These are phyloP conservation scores for Champsocephalus gunnari DNA, from an alignment of 2,797 vertebrate genomes.

Conservation along the genomic window DNA sequence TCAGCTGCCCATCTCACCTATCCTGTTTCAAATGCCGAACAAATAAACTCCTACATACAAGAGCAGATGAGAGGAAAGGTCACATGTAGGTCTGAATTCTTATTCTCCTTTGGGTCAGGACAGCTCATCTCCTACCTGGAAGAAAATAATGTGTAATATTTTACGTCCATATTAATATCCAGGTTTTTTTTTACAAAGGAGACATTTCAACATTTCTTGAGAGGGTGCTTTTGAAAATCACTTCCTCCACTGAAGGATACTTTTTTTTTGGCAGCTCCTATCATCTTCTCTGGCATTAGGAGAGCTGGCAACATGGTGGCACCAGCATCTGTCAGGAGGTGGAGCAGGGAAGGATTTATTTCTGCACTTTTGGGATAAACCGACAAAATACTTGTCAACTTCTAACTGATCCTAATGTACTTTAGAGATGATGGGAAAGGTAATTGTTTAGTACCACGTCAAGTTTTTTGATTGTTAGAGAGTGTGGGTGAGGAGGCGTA, in stretches of 20 bases:
- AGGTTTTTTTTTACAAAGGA: constrained; percentile 21
- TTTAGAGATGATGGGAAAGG: constrained; percentile 14
- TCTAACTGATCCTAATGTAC: constrained; percentile 26
- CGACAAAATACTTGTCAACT: constrained; percentile 38
- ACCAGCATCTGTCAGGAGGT: constrained; percentile 71
- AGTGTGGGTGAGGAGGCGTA: constrained; percentile 16
- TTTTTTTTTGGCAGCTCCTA: constrained; percentile 62
- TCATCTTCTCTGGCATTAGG: constrained; percentile 48
- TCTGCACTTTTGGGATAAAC: constrained; percentile 45
- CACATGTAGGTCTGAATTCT: constrained; percentile 30
- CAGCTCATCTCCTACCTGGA: constrained; percentile 34
- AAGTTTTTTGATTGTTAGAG: constrained; percentile 20
- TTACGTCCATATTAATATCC: constrained; percentile 27
- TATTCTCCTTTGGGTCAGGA: constrained; percentile 26
- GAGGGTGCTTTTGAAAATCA: constrained; percentile 59
- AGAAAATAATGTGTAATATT: constrained; percentile 13
- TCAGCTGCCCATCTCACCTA: constrained; percentile 44
- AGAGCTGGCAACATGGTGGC: constrained; percentile 68
- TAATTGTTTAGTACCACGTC: constrained; percentile 18
- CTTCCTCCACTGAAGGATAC: constrained; percentile 61
- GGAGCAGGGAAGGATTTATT: constrained; percentile 55
- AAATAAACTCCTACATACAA: constrained; percentile 49
- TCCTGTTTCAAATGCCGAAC: constrained; percentile 29
- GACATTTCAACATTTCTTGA: constrained; percentile 43
- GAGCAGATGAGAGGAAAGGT: constrained; percentile 44